Conservation (phyloP, 1,140 invertebrate genomes). For the Dendroctonus valens region DNA sequence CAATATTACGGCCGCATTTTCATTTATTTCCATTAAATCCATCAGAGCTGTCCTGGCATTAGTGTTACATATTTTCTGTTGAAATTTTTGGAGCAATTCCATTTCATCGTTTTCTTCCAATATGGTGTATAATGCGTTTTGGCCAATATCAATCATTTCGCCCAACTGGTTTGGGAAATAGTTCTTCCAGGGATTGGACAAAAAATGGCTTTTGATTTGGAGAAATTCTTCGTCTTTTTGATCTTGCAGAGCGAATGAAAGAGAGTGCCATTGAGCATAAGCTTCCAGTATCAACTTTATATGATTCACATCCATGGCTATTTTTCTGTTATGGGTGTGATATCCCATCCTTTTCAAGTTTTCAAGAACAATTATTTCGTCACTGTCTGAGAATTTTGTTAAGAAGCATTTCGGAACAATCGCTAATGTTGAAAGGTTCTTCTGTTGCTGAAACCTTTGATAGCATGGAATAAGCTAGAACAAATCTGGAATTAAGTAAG, state of each 20-base stretch:
- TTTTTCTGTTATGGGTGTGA: slow-evolving; percentile 50
- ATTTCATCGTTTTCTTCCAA: slow-evolving; percentile 27
- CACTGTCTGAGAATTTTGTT: slow-evolving; percentile 44
- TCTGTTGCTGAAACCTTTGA: slow-evolving; percentile 19
- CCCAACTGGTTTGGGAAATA: slow-evolving; percentile 11
- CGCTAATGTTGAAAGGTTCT: slow-evolving; percentile 33
- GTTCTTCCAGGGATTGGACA: slow-evolving; percentile 8
- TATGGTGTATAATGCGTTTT: slow-evolving; percentile 5
- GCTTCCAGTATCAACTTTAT: slow-evolving; percentile 51
- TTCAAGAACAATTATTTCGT: slow-evolving; percentile 56
- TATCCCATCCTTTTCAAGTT: slow-evolving; percentile 53
- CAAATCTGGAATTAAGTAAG: neutral
- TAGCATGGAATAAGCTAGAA: slow-evolving; percentile 13
- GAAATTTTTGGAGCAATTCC: slow-evolving; percentile 20
- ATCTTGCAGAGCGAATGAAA: slow-evolving; percentile 53
- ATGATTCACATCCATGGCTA: slow-evolving; percentile 49
- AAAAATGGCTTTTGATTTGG: slow-evolving; percentile 13
- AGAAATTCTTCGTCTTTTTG: slow-evolving; percentile 42
- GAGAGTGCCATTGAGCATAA: slow-evolving; percentile 56
- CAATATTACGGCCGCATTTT: slow-evolving; percentile 27
- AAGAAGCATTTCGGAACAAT: slow-evolving; percentile 50
- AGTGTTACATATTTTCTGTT: slow-evolving; percentile 14
- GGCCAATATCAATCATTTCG: slow-evolving; percentile 20
- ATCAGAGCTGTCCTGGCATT: slow-evolving; percentile 13
- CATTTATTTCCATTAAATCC: slow-evolving; percentile 24